Percentiles rank a stretch among this genome's conserved stretches.
These are phyloP conservation scores for Axinella damicornis DNA, from an alignment of 37 sponge, comb jelly and placozoan species.

Conservation along the genomic window DNA sequence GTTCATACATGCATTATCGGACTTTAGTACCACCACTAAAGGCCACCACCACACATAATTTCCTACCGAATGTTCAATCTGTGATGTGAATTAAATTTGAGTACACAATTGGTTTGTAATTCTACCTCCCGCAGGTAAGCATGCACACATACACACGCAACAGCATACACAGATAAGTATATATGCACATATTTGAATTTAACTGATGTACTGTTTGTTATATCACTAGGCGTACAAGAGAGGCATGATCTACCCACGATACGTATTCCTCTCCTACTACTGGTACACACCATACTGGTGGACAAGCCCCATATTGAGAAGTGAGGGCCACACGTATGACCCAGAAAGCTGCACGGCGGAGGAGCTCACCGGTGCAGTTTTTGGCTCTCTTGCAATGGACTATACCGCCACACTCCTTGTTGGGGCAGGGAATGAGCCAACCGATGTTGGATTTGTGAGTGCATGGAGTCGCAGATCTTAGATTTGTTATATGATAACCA, in stretches of 20 bases:
- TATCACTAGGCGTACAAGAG: slow-evolving; percentile 37
- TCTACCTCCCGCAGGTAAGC: too few relatives aligned
- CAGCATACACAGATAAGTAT: too few relatives aligned
- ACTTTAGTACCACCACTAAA: too few relatives aligned
- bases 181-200: too few relatives aligned
- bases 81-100: too few relatives aligned
- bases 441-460: slow-evolving; percentile 64
- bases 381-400: slow-evolving; percentile 44
- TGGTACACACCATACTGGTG: slow-evolving; percentile 57
- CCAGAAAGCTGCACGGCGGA: neutral
- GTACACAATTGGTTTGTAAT: too few relatives aligned
- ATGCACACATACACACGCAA: neutral
- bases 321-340: neutral
- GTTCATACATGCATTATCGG: too few relatives aligned
- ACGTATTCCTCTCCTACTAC: slow-evolving; percentile 53
- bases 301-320: neutral
- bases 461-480: too few relatives aligned
- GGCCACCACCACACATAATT: too few relatives aligned
- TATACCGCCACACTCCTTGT: slow-evolving; percentile 36
- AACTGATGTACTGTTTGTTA: too few relatives aligned
- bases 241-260: slow-evolving; percentile 52
- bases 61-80: too few relatives aligned
- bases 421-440: neutral
- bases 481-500: too few relatives aligned
- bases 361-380: neutral